These are phyloP conservation scores for Anagrus nilaparvatae DNA, from an alignment of 1,140 invertebrate species.

Conservation along the genomic window DNA sequence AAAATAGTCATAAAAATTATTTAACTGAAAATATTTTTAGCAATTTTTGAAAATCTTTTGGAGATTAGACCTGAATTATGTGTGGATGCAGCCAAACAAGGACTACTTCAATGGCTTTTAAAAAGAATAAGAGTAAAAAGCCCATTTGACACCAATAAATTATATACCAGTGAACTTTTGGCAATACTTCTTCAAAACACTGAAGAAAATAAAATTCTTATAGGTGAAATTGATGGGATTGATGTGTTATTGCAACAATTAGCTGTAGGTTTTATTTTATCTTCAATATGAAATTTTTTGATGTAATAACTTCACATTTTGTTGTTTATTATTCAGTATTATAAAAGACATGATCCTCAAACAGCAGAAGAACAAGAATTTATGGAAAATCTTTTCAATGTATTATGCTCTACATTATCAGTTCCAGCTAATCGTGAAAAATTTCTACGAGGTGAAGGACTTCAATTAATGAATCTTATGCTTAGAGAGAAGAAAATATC, in stretches of 20 bases:
- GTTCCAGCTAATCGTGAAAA: slow-evolving; percentile 75
- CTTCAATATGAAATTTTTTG: slow-evolving; percentile 7
- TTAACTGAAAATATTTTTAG: slow-evolving; percentile 33
- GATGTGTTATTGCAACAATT: slow-evolving; percentile 93
- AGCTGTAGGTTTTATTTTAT: slow-evolving; percentile 53
- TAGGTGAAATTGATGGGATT: slow-evolving; percentile 91
- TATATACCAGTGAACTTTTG: slow-evolving; percentile 92
- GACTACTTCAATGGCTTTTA: slow-evolving; percentile 84
- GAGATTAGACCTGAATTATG: slow-evolving; percentile 82
- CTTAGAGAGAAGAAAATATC: slow-evolving; percentile 94
- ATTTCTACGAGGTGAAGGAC: slow-evolving; percentile 89
- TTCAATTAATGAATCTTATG: slow-evolving; percentile 96
- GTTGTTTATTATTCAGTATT: slow-evolving; percentile 51
- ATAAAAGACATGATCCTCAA: slow-evolving; percentile 88
- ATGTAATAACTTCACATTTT: slow-evolving; percentile 4
- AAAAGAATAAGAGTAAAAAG: slow-evolving; percentile 78
- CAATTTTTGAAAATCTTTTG: slow-evolving; percentile 83
- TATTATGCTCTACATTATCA: slow-evolving; percentile 88
- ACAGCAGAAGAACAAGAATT: slow-evolving; percentile 90
- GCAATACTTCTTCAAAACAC: slow-evolving; percentile 90
- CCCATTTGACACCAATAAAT: slow-evolving; percentile 91
- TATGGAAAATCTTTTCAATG: slow-evolving; percentile 98
- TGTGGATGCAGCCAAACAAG: slow-evolving; percentile 76
- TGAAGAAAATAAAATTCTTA: slow-evolving; percentile 67
- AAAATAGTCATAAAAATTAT: slow-evolving; percentile 9